Base-by-base conservation (phyloP, 2,113 vertebrate genomes). In the Epinephelus cyanopodus region DNA sequence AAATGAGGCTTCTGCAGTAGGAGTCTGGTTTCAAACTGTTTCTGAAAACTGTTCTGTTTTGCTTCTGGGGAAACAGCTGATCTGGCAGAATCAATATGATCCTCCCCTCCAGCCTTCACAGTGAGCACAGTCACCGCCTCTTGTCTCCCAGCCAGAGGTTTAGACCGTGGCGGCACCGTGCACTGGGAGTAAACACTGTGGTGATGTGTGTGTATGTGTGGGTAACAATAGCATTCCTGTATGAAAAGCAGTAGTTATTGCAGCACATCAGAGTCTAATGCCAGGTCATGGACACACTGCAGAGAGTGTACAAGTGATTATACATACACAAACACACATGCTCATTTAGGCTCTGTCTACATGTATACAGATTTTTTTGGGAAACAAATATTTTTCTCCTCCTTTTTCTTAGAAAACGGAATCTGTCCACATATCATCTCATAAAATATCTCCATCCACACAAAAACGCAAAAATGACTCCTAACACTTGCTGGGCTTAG, bases 131-230 rank as follows among this genome's bases (percentile, higher is more conserved):
- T 87, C 82, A 54, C 68, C 75, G 18, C 72, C 25, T 75, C 39
- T 74, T 77, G 71, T 82, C 66, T 77, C 60, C 77, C 73, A 66
- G 75, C 73, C 85, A 79, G 81, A 87, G 80, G 71, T 87, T 87
- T 21, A 66, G 74, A 56, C 50, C 14, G 68, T 70, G 17, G 45
- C 75, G 33, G 80, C 14, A 69, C 39, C 11, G 33, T 56, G 69
- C 67, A 74, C 74, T 27, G 42, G 50, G 57, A 67, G 85, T 87
- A 91, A 91, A 91, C 89, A 91, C 78, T 80, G 84, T 65, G 87
- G 79, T 85, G 18, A 77, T 48, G 66, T 85, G 84, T 75, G 83
- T 74, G 82, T 75, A 23, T 61, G 77, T 84, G 84, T 74, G 85
- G 29, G 70, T 78, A 81, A 90, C 81, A 86, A 81, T 78, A 86